Evolutionary conservation across 2,888 invertebrate species (phyloP).

Genomic region (Tenthredo amoena): DNA sequence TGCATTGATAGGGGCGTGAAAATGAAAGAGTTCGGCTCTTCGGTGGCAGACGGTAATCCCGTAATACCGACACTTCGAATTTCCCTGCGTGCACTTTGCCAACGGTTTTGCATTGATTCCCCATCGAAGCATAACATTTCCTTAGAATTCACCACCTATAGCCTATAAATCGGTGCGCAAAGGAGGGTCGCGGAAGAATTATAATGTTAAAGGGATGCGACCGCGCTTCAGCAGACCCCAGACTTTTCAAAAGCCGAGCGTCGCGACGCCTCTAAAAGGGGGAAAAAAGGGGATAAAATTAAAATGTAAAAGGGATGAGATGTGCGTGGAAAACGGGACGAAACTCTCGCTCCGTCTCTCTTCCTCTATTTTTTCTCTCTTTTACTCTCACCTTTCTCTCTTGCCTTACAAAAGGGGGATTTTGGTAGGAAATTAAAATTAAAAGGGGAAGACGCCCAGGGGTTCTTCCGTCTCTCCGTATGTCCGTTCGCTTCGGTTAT

Average conservation of each 20-base stretch:
- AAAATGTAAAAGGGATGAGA: conserved; percentile 77
- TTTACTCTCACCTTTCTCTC: conserved; percentile 52
- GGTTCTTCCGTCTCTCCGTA: conserved; percentile 34
- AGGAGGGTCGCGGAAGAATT: conserved; percentile 68
- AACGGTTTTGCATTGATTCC: conserved; percentile 74
- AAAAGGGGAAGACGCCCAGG: conserved; percentile 65
- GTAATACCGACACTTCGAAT: conserved; percentile 60
- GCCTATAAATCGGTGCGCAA: conserved; percentile 74
- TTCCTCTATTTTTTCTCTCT: conserved; percentile 24
- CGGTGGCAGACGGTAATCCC: conserved; percentile 69
- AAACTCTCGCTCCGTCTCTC: conserved; percentile 60
- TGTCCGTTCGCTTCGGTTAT: conserved; percentile 17
- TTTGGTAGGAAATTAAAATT: conserved; percentile 75
- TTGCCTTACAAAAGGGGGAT: conserved; percentile 69
- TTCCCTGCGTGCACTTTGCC: conserved; percentile 57
- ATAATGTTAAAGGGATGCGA: conserved; percentile 77
- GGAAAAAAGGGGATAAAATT: conserved; percentile 76
- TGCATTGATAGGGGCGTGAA: conserved; percentile 40
- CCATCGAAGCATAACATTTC: conserved; percentile 71
- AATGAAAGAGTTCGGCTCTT: conserved; percentile 29
- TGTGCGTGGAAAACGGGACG: conserved; percentile 74
- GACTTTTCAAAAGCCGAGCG: conserved; percentile 70
- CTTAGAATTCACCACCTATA: conserved; percentile 69
- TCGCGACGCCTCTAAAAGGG: conserved; percentile 48
- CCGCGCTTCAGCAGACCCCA: conserved; percentile 60